Base-by-base conservation (phyloP, 2,888 invertebrate species). In the Cataglyphis cursor region DNA sequence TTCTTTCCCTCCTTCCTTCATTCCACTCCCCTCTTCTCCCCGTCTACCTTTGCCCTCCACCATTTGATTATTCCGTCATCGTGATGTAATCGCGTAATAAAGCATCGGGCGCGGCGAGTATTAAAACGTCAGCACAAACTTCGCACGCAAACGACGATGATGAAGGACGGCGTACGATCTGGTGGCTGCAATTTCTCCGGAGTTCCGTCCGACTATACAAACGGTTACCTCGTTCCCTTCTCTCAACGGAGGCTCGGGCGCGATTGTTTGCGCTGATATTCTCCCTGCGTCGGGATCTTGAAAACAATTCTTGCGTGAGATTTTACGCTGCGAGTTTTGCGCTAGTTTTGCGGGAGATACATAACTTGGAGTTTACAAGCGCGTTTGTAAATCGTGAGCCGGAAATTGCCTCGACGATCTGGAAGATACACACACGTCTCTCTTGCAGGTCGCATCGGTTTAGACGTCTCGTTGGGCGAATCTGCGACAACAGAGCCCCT, bases 11-110 rank as follows among this genome's bases (percentile, higher is more conserved):
- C 82, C 72, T 82, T 68, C 83, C 70, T 81, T 87, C 73, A 41
- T 28, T 15, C 74, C n/a, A 24, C 18, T 54, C 81, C 21, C 18
- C 15, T 41, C 4, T 57, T 15, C 12, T 44, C 31, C 28, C 41
- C 5, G n/a, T 57, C n/a, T 12, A 15, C 75, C 3, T 21, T n/a
- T 38, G 24, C 10, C 31, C 59, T 51, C 66, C 31, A 35, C 41
- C 80, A 35, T 81, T 84, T 82, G 82, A 84, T 84, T 84, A 82
- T 84, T 84, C 84, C 84, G 82, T 84, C 82, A 84, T 82, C 76
- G 84, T 65, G 65, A 76, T 72, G 82, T 84, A 76, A 84, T 85
- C 76, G 66, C 57, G 80, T 80, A 80, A 85, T 80, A 87, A 87
- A 85, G 85, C 84, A 87, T 86, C 82, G 68, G 44, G 59, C 66